Evolutionary conservation across 2,888 invertebrate genomes (phyloP), one percentile per base, ranked within the genome.

Genomic region (Drosophila siamana): DNA sequence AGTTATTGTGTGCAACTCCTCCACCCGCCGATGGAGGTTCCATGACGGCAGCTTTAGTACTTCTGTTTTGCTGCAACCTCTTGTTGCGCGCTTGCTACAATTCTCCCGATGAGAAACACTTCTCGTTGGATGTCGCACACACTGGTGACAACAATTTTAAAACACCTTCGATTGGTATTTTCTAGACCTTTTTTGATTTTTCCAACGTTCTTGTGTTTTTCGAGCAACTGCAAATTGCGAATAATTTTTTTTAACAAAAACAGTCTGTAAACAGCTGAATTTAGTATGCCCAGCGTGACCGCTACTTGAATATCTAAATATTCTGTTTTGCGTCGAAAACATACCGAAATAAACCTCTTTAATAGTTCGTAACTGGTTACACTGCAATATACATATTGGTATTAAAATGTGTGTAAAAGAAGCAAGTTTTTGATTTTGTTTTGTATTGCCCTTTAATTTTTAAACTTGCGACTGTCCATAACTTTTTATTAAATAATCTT

Each of bases 11-110:
- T 69, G 70, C 78, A 78, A 60, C 82, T 79, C 62, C 66, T 50
- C 82, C 86, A 67, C 63, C 78, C 26, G 76, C 40, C 46, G 83
- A 64, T 62, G 83, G 83, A 51, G 88, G 86, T 57, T 88, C 88
- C 88, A 88, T 76, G 30, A 47, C 57, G 28, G 48, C 48, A 61
- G 40, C 13, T 43, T 50, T 41, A 6, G 2, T 40, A 5, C 9
- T 30, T n/a, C 11, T 57, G 11, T 30, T 59, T 28, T 41, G 15
- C 15, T 63, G 28, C 36, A 46, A 40, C 13, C 43, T 38, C 48
- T 74, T 55, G 43, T 46, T 55, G 43, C 15, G 22, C 36, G 8
- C n/a, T 51, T 13, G 4, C 7, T 24, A 16, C 24, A 48, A 33
- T 11, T 26, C 11, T n/a, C 0, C 4, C 13, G 4, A 22, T 7